Evolutionary conservation across 35 echinoderm and acorn worm species (phyloP), one percentile per base, ranked within the genome.

Genomic region (Amphiura filiformis): DNA sequence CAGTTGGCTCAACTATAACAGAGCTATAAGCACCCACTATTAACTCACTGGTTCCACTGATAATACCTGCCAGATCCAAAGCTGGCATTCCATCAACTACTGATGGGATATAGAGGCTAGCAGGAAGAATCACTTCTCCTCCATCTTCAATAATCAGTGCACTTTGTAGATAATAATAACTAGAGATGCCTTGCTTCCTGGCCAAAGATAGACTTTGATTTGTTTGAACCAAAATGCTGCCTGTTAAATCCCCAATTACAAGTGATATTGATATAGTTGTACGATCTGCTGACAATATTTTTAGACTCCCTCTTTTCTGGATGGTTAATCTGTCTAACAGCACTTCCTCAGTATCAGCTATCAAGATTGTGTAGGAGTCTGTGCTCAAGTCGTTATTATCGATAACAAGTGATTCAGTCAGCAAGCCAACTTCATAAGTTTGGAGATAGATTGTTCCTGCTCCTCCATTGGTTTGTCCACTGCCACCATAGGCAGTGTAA

Each of bases 201-300:
- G 94, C 94, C 22, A 97, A 39, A 1, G 91, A 93, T 37, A 97
- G 35, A 78, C 39, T 87, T 44, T 97, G 94, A 64, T 97, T 78
- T 37, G 31, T 40, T 75, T 86, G 79, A 37, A 97, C 84, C 20
- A 90, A 75, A n/a, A 97, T 79, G 22, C 61, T 56, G 30, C 94
- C 90, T 78, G 87, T 97, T 18, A 82, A 81, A 78, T 97, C 94
- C 38, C 94, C 94, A 57, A 81, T 40, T 36, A 97, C 26, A 17
- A 76, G 22, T 57, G 35, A 56, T 57, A 97, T 47, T 75, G 89
- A 82, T 41, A 95, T 36, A 37, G 52, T 85, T 28, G 89, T 78
- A 52, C 52, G 33, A 20, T 80, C 34, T 70, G 75, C n/a, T 26
- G 61, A 84, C 26, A 78, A 37, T 57, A 93, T 31, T 78, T 81